Evolutionary conservation across 1,140 invertebrate genomes (phyloP).

Genomic region (Drosophila chauvacae): DNA sequence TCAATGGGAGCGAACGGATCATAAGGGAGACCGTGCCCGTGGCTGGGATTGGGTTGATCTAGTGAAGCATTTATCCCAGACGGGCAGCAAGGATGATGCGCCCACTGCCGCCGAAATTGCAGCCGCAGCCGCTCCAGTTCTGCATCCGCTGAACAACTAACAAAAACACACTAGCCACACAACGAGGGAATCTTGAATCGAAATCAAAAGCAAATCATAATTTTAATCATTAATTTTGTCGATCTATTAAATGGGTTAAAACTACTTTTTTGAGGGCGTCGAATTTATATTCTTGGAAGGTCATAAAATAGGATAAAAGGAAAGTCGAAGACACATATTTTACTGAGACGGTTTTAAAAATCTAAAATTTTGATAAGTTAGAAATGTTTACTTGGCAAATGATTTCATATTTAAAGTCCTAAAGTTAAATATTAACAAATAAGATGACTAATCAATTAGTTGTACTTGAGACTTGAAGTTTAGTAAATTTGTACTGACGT

Average conservation of each 20-base stretch:
- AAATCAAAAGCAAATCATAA: slow-evolving; percentile 63
- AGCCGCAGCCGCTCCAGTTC: slow-evolving; percentile 22
- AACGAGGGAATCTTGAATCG: slow-evolving; percentile 24
- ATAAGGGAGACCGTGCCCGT: slow-evolving; percentile 92
- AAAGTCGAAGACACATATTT: too few species aligned
- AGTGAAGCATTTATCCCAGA: slow-evolving; percentile 96
- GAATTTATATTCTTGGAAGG: neutral
- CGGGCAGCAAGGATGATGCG: slow-evolving; percentile 75
- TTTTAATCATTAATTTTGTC: slow-evolving; percentile 20
- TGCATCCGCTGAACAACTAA: slow-evolving; percentile 66
- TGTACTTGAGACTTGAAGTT: neutral
- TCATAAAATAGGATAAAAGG: neutral
- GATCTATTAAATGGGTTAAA: slow-evolving; percentile 13
- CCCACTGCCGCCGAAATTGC: slow-evolving; percentile 45
- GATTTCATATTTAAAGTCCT: neutral
- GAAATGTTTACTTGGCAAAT: neutral
- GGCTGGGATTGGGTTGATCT: slow-evolving; percentile 98
- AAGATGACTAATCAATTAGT: neutral
- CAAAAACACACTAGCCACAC: slow-evolving; percentile 22
- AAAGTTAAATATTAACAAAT: neutral
- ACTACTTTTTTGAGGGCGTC: neutral
- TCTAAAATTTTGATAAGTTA: neutral
- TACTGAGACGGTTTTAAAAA: too few species aligned
- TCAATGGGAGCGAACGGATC: slow-evolving; percentile 93
- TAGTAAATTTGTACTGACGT: neutral